These are phyloP conservation scores for Artemisiospiza belli DNA, from an alignment of 2,113 vertebrate species.

Conservation along the genomic window DNA sequence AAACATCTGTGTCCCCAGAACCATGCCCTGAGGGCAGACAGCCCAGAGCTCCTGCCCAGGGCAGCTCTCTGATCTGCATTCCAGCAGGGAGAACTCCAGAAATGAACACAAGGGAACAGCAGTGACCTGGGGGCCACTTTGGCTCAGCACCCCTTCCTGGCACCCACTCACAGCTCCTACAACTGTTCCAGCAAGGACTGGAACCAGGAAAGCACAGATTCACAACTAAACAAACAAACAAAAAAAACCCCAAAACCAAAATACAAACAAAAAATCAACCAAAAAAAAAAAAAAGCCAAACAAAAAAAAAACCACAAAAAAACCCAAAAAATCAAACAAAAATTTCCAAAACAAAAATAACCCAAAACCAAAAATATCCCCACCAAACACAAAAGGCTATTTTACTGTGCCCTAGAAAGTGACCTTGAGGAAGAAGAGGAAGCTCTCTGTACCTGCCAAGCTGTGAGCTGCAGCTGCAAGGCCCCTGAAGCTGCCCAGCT, in stretches of 20 bases:
- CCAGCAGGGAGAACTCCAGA: not conserved
- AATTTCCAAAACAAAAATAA: not conserved
- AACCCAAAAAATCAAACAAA: not conserved
- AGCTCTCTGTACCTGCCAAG: not conserved
- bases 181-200: not conserved
- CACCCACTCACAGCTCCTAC: not conserved
- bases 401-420: not conserved
- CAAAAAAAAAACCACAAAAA: not conserved
- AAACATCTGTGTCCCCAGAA: not conserved
- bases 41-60: not conserved
- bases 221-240: not conserved
- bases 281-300: not conserved
- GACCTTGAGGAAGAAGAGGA: not conserved
- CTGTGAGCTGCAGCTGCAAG: not conserved
- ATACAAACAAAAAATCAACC: too few species aligned
- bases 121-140: accelerated
- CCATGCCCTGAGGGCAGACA: accelerated
- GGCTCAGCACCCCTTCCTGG: not conserved
- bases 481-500: not conserved
- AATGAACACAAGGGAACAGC: not conserved
- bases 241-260: not conserved
- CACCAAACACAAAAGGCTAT: not conserved
- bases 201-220: not conserved
- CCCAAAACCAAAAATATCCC: accelerated
- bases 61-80: not conserved